A percentile compares a stretch with the other conserved stretches of the same genome.
Conservation (phyloP, 1,140 invertebrate species). For the Euura saliciscinereae region DNA sequence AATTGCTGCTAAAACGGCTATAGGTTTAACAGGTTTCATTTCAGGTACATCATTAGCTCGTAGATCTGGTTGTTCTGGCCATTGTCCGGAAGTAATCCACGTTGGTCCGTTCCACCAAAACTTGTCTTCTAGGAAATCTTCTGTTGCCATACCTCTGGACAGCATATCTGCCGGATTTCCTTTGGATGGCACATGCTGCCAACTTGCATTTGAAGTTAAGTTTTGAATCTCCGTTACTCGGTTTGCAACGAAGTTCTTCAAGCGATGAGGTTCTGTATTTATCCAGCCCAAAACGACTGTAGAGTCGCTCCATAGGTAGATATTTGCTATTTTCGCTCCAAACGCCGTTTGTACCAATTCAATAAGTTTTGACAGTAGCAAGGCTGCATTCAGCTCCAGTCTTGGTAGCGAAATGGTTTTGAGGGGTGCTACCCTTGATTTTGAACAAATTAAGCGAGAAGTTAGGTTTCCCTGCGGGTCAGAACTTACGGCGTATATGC, state of each 20-base stretch:
- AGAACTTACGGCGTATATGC: slow-evolving; percentile 21
- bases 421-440: slow-evolving; percentile 33
- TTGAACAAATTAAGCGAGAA: slow-evolving; percentile 20
- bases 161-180: slow-evolving; percentile 38
- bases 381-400: slow-evolving; percentile 20
- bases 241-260: slow-evolving; percentile 43
- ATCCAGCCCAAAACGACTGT: slow-evolving; percentile 33
- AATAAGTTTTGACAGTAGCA: slow-evolving; percentile 14
- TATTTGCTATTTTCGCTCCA: too few species aligned
- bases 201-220: slow-evolving; percentile 13
- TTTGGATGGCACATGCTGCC: slow-evolving; percentile 3
- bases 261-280: slow-evolving; percentile 19
- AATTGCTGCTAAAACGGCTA: too few species aligned
- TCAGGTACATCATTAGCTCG: not conserved
- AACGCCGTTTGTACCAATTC: too few species aligned
- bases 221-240: slow-evolving; percentile 43
- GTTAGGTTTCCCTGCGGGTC: slow-evolving; percentile 6
- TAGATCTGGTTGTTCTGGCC: not conserved
- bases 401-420: slow-evolving; percentile 16
- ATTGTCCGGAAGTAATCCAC: too few species aligned
- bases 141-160: slow-evolving; percentile 30
- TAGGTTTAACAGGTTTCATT: too few species aligned
- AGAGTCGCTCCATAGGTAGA: too few species aligned
- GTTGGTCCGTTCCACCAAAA: slow-evolving; percentile 26
- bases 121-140: slow-evolving; percentile 4